Base-by-base conservation (phyloP, 2,113 vertebrate genomes). In the Cheilinus undulatus region DNA sequence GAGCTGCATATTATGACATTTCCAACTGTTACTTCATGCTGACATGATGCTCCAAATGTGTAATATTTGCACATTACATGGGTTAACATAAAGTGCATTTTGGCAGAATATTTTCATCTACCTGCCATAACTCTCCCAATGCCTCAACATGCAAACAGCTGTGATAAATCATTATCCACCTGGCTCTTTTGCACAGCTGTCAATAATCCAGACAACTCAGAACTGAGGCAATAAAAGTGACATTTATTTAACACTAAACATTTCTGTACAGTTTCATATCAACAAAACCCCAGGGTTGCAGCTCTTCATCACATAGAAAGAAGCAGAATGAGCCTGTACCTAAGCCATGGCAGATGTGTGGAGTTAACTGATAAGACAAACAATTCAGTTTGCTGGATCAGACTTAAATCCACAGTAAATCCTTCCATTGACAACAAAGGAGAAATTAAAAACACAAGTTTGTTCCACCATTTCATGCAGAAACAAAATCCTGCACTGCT, bases 221-320 rank as follows among this genome's bases (percentile, higher is more conserved):
- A 48, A 6, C 48, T 26, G 23, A 76, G 11, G 60, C 80, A 84
- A 88, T 89, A 72, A 88, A 90, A 88, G 91, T 92, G 87, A 93
- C 84, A 91, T 94, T 93, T 93, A 94, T 92, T 93, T 73, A 88
- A 93, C 89, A 87, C 74, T 77, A 82, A 80, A 84, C n/a, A 22
- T 74, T 85, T 89, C 79, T 90, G 90, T 92, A 92, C 89, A 91
- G 70, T 83, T 82, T 84, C 65, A 90, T 84, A 83, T 91, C 90
- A 87, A 86, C 79, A 89, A 69, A 87, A 84, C 45, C 87, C 61
- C 38, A 80, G 78, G 52, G 70, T 54, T 86, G 82, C 82, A 87
- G 83, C 72, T 91, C 88, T 89, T 90, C 66, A 50, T 85, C 78
- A 89, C 86, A 86, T 38, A 80, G 73, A 82, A 84, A 88, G 30